Conservation (phyloP, 2,797 vertebrate genomes). For the Tinamus major region DNA sequence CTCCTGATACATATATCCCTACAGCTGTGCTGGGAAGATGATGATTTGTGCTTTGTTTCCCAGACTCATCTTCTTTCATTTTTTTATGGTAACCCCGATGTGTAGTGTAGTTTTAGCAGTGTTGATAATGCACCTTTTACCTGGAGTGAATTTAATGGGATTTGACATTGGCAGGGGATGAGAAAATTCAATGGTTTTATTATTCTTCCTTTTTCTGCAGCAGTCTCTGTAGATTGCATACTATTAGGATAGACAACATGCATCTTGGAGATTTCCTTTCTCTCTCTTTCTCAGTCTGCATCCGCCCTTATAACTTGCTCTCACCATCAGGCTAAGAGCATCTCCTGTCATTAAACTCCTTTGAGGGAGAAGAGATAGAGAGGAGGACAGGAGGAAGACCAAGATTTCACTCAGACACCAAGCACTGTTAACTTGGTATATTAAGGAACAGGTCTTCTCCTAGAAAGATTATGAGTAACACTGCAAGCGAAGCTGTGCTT, state of each 20-base stretch:
- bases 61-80: slow-evolving; percentile 44
- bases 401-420: not conserved
- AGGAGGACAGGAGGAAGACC: not conserved
- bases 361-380: not conserved
- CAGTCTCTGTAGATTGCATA: slow-evolving; percentile 28
- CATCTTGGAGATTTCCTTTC: not conserved
- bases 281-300: not conserved
- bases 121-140: slow-evolving; percentile 55
- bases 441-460: not conserved
- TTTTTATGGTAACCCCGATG: slow-evolving; percentile 4
- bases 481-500: not conserved
- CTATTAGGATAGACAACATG: slow-evolving; percentile 2
- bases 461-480: not conserved
- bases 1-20: not conserved
- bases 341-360: not conserved
- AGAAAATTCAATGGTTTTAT: slow-evolving; percentile 67
- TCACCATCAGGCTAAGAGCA: not conserved
- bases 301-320: not conserved
- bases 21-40: slow-evolving; percentile 20
- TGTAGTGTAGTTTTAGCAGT: slow-evolving; percentile 49
- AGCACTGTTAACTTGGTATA: not conserved
- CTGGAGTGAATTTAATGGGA: slow-evolving; percentile 59
- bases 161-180: slow-evolving; percentile 55
- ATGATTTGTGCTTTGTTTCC: slow-evolving; percentile 58
- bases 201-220: slow-evolving; percentile 55